Percentiles rank a stretch among this genome's conserved stretches.
These are phyloP conservation scores for Drosophila longiperda DNA, from an alignment of 2,888 invertebrate genomes.

Conservation along the genomic window DNA sequence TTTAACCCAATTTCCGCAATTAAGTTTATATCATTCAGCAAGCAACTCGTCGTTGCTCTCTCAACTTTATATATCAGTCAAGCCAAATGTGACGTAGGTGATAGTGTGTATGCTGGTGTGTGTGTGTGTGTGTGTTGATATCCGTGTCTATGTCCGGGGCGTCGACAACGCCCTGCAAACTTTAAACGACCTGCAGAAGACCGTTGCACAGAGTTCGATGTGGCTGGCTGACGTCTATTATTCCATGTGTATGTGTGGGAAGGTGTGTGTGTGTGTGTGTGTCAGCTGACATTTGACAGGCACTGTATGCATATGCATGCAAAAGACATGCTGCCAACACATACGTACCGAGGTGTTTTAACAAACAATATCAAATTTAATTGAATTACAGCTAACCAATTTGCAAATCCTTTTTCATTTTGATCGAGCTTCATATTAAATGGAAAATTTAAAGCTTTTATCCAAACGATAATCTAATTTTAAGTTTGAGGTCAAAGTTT, in stretches of 20 bases:
- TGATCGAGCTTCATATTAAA: not conserved
- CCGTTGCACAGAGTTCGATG: conserved; percentile 29
- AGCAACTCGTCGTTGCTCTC: conserved; percentile 48
- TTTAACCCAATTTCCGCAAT: conserved; percentile 80
- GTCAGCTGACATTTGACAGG: conserved; percentile 57
- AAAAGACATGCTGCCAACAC: conserved; percentile 38
- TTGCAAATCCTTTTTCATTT: not conserved
- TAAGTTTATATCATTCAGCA: conserved; percentile 80
- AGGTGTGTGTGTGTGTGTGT: conserved; percentile 7
- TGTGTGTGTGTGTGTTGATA: conserved; percentile 20
- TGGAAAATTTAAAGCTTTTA: not conserved
- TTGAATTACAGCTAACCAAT: conserved; percentile 11
- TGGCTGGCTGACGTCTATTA: conserved; percentile 24
- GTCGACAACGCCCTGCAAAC: conserved; percentile 56
- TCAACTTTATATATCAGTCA: conserved; percentile 54
- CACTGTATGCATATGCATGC: conserved; percentile 46
- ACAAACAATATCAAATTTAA: conserved; percentile 12
- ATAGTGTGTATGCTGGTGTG: not conserved
- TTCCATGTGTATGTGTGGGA: not conserved
- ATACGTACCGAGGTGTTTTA: not conserved
- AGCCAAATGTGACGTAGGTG: conserved; percentile 23
- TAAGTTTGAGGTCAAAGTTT: not conserved
- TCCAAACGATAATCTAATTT: not conserved
- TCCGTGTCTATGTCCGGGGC: conserved; percentile 46
- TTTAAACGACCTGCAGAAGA: conserved; percentile 50